Evolutionary conservation across 2,888 invertebrate species (phyloP), one percentile per base, ranked within the genome.

Genomic region (Nasonia oneida): DNA sequence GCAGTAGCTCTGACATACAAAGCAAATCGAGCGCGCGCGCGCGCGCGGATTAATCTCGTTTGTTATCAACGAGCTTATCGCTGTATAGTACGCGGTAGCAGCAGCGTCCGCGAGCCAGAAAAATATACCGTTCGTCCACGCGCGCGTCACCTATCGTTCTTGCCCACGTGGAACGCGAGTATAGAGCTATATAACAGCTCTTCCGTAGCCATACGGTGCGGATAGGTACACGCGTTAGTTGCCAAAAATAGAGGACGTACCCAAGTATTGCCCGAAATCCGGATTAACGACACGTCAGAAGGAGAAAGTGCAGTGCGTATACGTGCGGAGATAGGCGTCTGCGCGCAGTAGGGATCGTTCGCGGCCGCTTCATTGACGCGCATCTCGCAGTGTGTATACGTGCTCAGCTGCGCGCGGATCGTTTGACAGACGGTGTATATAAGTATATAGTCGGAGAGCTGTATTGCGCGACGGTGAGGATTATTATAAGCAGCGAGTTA

Each of bases 151-250:
- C 83, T 86, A 86, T 86, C 83, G 23, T n/a, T 61, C 39, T 12
- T 73, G 79, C 67, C 74, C 87, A 87, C 87, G 87, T 87, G 84
- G 37, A 84, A 80, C 61, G 6, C 64, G 18, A 18, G n/a, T n/a
- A 61, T 61, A n/a, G n/a, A 61, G 5, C 18, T 61, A 61, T 61
- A n/a, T 61, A n/a, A 8, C 67, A 33, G 33, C 10, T 37, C 29
- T 37, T 37, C 37, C 14, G 33, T 14, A 29, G 33, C 23, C 23
- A 67, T 14, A 67, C 14, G 67, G 67, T 29, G 67, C 3, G 29
- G 23, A 67, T 33, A 67, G 10, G 67, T 53, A 14, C 18, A 14
- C 18, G 33, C 23, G 53, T 70, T 71, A 39, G 47, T 75, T 82
- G 23, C 14, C 33, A 14, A 67, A 33, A 67, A 67, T 67, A 67